A percentile compares a stretch with the other conserved stretches of the same genome.
Conservation (phyloP, 2,113 vertebrate species). For the Rhea americana region DNA sequence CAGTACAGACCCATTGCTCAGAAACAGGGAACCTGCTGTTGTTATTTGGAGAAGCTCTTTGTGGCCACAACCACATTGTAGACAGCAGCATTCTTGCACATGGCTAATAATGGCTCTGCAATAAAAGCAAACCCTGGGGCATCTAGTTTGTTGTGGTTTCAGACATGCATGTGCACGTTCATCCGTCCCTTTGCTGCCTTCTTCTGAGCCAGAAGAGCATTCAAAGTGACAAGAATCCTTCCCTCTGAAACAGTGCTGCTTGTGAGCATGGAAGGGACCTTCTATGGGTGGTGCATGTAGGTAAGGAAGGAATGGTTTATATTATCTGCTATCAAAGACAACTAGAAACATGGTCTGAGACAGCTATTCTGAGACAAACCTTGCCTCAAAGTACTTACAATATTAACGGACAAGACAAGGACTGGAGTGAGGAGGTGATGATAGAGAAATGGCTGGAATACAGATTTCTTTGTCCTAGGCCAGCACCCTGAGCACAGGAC, state of each 20-base stretch:
- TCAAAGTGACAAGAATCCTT: slow-evolving; percentile 40
- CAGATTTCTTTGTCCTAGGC: background rate
- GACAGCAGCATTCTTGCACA: slow-evolving; percentile 39
- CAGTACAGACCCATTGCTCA: background rate
- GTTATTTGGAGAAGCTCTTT: slow-evolving; percentile 1
- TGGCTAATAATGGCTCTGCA: slow-evolving; percentile 12
- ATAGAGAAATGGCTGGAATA: background rate
- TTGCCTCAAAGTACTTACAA: background rate
- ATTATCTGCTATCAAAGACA: slow-evolving; percentile 17
- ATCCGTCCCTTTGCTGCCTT: background rate
- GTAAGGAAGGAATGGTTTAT: background rate
- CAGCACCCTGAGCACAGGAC: accelerated
- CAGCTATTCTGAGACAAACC: background rate
- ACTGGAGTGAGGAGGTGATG: background rate
- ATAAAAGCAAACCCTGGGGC: slow-evolving; percentile 53
- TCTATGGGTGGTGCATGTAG: slow-evolving; percentile 21
- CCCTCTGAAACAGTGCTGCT: slow-evolving; percentile 7
- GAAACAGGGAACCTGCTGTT: background rate
- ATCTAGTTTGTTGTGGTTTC: slow-evolving; percentile 34
- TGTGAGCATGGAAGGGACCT: background rate
- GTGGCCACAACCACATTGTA: background rate
- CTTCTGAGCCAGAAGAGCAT: slow-evolving; percentile 1
- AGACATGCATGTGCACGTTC: background rate
- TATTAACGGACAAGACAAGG: background rate
- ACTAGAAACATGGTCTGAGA: slow-evolving; percentile 3